Conservation (phyloP, 2,797 vertebrate genomes). For the Spea hammondii region DNA sequence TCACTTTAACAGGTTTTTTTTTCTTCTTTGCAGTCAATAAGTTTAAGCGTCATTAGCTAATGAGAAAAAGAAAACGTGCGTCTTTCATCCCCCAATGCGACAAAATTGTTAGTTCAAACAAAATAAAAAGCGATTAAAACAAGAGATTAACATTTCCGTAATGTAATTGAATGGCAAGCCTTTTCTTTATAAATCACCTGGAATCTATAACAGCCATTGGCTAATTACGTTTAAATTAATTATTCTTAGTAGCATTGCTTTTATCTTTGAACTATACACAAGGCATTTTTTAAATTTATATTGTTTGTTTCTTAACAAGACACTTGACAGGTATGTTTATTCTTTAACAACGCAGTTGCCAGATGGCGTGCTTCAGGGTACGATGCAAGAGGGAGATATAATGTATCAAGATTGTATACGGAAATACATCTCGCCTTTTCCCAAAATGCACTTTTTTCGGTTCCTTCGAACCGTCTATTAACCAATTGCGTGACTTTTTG, state of each 20-base stretch:
- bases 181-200: not conserved
- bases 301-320: constrained; percentile 1
- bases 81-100: no score
- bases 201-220: not conserved
- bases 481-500: constrained; percentile 13
- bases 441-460: constrained; percentile 7
- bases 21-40: no score
- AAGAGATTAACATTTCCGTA: constrained; percentile 2
- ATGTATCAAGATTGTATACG: constrained; percentile 34
- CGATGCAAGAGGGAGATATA: constrained; percentile 33
- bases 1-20: not conserved
- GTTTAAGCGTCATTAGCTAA: not conserved
- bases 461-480: constrained; percentile 16
- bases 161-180: not conserved
- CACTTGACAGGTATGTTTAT: constrained; percentile 45
- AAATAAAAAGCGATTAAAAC: not conserved
- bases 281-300: not conserved
- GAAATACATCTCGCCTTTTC: constrained; percentile 23
- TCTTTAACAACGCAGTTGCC: constrained; percentile 9
- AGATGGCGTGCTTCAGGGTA: constrained; percentile 48
- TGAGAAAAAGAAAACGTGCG: not conserved
- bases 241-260: not conserved
- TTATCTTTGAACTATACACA: not conserved
- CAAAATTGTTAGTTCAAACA: not conserved
- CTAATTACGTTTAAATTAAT: not conserved